A percentile compares a stretch with the other conserved stretches of the same genome.
These are phyloP conservation scores for Argyra leucocephala DNA, from an alignment of 2,888 invertebrate species.

Conservation along the genomic window DNA sequence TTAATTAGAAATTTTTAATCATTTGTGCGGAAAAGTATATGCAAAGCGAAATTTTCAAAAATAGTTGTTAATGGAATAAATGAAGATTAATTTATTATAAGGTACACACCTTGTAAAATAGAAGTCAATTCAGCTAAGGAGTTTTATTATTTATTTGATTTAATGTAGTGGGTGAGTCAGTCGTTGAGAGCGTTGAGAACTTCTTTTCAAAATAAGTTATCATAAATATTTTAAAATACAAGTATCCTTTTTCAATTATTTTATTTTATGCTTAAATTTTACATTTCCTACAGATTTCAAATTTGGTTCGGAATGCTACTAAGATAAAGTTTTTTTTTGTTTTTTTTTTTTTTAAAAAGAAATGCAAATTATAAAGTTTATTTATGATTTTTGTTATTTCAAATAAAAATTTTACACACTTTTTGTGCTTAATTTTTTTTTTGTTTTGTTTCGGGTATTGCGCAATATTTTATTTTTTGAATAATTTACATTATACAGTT, in stretches of 20 bases:
- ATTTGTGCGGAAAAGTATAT: no score
- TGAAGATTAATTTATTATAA: no score
- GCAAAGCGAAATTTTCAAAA: no score
- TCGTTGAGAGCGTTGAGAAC: no score
- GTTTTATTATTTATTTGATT: no score
- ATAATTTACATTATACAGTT: neutral
- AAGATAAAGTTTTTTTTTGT: neutral
- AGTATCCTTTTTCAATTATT: neutral
- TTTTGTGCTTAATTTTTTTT: neutral
- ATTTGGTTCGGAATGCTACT: constrained; percentile 6
- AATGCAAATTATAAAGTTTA: neutral
- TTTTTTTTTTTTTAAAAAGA: neutral
- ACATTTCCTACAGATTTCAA: constrained; percentile 6
- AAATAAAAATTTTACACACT: neutral
- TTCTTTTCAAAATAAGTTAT: no score
- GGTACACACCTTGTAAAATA: no score
- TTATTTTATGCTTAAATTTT: constrained; percentile 6
- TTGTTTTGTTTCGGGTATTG: neutral
- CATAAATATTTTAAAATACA: no score
- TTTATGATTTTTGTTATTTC: neutral
- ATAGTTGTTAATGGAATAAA: no score
- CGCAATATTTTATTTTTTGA: neutral
- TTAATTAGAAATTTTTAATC: no score
- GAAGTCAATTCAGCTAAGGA: no score
- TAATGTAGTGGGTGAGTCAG: no score